These are phyloP conservation scores for Dryoscopus gambensis DNA, from an alignment of 2,113 vertebrate species.

Conservation along the genomic window DNA sequence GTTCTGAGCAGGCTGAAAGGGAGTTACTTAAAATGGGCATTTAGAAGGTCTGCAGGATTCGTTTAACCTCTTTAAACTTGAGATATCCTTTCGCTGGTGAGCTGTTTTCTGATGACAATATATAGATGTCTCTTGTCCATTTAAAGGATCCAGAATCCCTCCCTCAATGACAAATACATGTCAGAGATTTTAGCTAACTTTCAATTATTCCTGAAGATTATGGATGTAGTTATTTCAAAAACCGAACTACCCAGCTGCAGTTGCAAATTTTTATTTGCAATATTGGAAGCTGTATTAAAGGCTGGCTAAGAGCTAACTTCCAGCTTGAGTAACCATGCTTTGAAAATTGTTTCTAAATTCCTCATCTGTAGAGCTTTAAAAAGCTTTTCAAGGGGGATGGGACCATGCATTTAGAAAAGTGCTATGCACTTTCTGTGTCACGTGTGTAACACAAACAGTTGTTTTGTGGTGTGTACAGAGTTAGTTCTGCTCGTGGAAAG, in stretches of 20 bases:
- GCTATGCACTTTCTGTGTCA: background rate
- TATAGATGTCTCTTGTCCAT: background rate
- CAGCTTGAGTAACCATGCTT: constrained; percentile 55
- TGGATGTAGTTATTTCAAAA: constrained; percentile 19
- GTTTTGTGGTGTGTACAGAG: background rate
- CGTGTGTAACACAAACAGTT: background rate
- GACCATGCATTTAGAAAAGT: background rate
- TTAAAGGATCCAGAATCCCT: background rate
- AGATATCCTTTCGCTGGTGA: background rate
- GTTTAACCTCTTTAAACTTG: too few species aligned
- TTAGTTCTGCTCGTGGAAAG: background rate
- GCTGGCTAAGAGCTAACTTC: constrained; percentile 41
- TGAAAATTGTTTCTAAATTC: constrained; percentile 44
- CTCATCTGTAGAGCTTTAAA: constrained; percentile 7
- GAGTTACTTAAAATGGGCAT: background rate
- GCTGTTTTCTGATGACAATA: background rate
- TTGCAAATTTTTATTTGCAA: constrained; percentile 42
- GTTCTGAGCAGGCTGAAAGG: background rate
- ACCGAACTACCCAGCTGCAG: constrained; percentile 30
- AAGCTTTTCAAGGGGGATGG: background rate
- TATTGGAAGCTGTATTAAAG: constrained; percentile 18
- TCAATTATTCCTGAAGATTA: constrained; percentile 36
- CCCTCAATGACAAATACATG: background rate
- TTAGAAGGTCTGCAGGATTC: background rate
- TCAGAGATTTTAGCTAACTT: constrained; percentile 44